Conservation (phyloP, 2,113 vertebrate species). For the Chauna torquata region DNA sequence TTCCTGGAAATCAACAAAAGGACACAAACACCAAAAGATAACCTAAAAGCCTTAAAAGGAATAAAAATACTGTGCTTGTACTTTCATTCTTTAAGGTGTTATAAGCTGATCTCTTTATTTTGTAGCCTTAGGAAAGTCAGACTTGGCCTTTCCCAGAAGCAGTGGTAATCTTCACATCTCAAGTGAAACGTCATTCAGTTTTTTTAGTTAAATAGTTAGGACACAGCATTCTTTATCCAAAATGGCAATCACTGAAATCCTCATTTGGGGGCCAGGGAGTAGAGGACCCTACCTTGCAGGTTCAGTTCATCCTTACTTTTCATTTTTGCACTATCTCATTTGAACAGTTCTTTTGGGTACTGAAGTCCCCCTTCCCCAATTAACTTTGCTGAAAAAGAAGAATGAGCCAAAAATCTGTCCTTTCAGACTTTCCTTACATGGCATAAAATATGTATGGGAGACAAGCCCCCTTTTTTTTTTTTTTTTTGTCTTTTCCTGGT, state of each 20-base stretch:
- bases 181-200: neutral
- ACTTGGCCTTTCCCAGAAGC: neutral
- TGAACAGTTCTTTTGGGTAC: neutral
- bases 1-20: neutral
- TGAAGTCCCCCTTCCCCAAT: neutral
- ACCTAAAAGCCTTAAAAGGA: slow-evolving; percentile 22
- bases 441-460: neutral
- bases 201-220: neutral
- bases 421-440: neutral
- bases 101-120: neutral
- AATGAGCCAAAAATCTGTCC: neutral
- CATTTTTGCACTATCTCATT: neutral
- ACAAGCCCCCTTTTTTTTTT: slow-evolving; percentile 18
- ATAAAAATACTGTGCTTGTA: neutral
- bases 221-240: neutral
- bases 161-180: neutral
- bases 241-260: neutral
- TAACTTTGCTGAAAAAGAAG: neutral
- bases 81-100: neutral
- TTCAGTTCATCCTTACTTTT: neutral
- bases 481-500: slow-evolving; percentile 36
- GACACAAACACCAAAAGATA: slow-evolving; percentile 26
- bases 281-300: neutral
- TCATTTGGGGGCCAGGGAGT: neutral
- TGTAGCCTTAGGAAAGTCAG: neutral